Base-by-base conservation (phyloP, 1,140 invertebrate genomes). In the Sycobia sp. region DNA sequence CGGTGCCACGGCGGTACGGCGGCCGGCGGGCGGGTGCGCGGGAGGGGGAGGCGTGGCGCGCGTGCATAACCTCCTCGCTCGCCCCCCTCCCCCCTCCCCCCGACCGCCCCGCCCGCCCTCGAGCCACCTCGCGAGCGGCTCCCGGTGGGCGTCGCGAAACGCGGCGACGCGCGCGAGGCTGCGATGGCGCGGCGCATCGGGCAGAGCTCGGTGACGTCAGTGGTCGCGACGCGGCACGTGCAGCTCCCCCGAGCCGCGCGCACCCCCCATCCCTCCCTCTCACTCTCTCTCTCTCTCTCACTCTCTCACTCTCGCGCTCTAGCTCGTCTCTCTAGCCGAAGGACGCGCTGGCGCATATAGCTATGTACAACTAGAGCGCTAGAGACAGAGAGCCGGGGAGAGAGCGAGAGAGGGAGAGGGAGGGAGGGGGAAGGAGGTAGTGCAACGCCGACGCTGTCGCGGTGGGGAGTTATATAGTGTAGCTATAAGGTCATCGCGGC, bases 401-500 rank as follows among this genome's bases (percentile, higher is more conserved):
- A n/a, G n/a, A n/a, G n/a, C n/a, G n/a, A n/a, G n/a, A n/a, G n/a
- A n/a, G n/a, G n/a, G n/a, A n/a, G n/a, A n/a, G n/a, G n/a, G n/a
- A n/a, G n/a, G n/a, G n/a, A n/a, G n/a, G n/a, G 5, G 29, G 29
- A 11, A 11, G 29, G 29, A 4, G 29, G 29, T 11, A 11, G 29
- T 32, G 29, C 29, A 32, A 11, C 29, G 29, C 60, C 57, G 14
- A 58, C 65, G 44, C 61, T 60, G 49, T 59, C 44, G 66, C 55
- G 36, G 62, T 43, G 62, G 62, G 71, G 63, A 54, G 59, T n/a
- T n/a, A n/a, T n/a, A n/a, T n/a, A n/a, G 65, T 67, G 61, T 63
- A 64, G 71, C 71, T 80, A n/a, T n/a, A 80, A 81, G 78, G 79
- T 80, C 80, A 80, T 75, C 70, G 77, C 73, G 78, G 76, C 79